Percentiles rank a stretch among this genome's conserved stretches.
Conservation (phyloP, 2,113 vertebrate genomes). For the Erpornis zantholeuca region DNA sequence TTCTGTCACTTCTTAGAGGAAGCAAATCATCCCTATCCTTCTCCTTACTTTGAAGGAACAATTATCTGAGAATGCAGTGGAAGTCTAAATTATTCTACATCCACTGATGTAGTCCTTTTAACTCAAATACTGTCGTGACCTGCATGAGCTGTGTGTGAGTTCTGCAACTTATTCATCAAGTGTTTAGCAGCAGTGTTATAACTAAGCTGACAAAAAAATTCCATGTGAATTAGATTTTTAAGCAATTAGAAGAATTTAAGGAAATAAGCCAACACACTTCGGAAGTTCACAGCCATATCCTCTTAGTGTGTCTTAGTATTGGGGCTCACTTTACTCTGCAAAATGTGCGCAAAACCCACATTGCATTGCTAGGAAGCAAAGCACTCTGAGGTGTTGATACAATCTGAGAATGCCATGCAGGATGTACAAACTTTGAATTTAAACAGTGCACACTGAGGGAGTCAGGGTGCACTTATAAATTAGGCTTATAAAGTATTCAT, state of each 20-base stretch:
- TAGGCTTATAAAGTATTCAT: constrained; percentile 31
- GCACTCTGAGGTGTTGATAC: neutral
- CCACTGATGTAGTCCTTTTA: neutral
- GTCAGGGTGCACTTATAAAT: neutral
- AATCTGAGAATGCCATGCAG: neutral
- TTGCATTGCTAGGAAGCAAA: neutral
- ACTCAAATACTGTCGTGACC: neutral
- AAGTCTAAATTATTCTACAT: neutral
- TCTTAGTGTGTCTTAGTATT: neutral
- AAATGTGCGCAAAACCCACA: neutral
- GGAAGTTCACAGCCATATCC: neutral
- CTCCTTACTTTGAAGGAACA: neutral
- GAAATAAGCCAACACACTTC: neutral
- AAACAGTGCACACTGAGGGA: neutral
- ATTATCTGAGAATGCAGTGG: neutral
- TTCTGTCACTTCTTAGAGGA: neutral
- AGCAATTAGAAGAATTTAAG: neutral
- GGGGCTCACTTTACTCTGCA: neutral
- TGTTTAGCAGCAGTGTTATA: neutral
- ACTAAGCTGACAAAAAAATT: neutral
- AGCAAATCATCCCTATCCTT: neutral
- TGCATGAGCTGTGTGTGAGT: neutral
- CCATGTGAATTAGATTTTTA: neutral
- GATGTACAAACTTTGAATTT: neutral
- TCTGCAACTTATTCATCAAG: neutral